Conservation (phyloP, 2,797 vertebrate species). For the Silurus aristotelis region DNA sequence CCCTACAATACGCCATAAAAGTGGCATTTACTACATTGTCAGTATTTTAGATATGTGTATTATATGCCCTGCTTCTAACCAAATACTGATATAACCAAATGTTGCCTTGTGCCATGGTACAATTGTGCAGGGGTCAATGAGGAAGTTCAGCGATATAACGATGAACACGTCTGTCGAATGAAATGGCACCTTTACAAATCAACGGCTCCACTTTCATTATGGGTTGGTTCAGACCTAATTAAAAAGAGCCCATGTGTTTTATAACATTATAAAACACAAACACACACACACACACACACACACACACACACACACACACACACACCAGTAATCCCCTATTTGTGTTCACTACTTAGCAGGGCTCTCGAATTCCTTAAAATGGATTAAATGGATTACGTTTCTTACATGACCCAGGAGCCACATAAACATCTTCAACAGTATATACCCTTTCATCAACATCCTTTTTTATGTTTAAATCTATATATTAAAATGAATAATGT, state of each 20-base stretch:
- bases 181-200: slow-evolving; percentile 29
- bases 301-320: slow-evolving; percentile 8
- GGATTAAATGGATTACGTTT: slow-evolving; percentile 31
- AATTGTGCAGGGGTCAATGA: background rate
- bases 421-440: background rate
- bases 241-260: slow-evolving; percentile 39
- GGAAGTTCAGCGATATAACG: background rate
- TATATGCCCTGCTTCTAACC: background rate
- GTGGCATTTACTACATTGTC: background rate
- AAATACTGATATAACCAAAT: background rate
- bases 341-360: slow-evolving; percentile 21
- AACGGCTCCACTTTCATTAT: slow-evolving; percentile 23
- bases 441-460: background rate
- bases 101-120: background rate
- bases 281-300: slow-evolving; percentile 5
- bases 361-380: slow-evolving; percentile 6
- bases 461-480: too few species aligned
- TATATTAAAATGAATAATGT: background rate
- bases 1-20: background rate
- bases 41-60: background rate
- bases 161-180: background rate
- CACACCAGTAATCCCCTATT: slow-evolving; percentile 25
- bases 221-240: slow-evolving; percentile 46
- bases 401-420: background rate
- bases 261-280: background rate